A percentile compares a stretch with the other conserved stretches of the same genome.
Conservation (phyloP, 2,113 vertebrate genomes). For the Thinocorus orbignyianus region DNA sequence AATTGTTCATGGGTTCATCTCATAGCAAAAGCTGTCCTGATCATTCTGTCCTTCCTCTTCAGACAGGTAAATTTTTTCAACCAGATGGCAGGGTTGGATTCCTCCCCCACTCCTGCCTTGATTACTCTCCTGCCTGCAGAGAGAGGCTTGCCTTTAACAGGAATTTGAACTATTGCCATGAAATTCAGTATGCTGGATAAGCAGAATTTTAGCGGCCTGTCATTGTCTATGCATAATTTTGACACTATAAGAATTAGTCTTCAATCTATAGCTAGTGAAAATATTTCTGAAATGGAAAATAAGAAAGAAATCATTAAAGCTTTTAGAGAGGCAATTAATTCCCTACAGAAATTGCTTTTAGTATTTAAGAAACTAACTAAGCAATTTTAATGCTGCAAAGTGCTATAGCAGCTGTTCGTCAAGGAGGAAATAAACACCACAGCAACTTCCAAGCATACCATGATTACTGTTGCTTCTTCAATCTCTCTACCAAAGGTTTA, state of each 20-base stretch:
- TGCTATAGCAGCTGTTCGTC: conserved; percentile 24
- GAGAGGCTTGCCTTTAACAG: not conserved
- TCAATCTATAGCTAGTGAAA: not conserved
- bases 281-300: conserved; percentile 16
- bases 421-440: conserved; percentile 6
- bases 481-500: not conserved
- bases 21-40: not conserved
- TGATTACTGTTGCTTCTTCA: not conserved
- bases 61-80: not conserved
- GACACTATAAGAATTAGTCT: not conserved
- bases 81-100: not conserved
- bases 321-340: conserved; percentile 54
- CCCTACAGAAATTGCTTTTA: not conserved
- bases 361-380: conserved; percentile 13
- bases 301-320: conserved; percentile 11
- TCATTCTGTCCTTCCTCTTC: not conserved
- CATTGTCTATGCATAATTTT: not conserved
- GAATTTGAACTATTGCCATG: not conserved
- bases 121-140: not conserved
- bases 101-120: not conserved
- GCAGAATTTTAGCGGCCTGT: conserved; percentile 4
- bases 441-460: not conserved
- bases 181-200: not conserved
- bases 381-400: not conserved
- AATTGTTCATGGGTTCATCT: not conserved